phyloP scores from a whole-genome alignment of 1,140 invertebrate species.

The Eueides isabella region DNA sequence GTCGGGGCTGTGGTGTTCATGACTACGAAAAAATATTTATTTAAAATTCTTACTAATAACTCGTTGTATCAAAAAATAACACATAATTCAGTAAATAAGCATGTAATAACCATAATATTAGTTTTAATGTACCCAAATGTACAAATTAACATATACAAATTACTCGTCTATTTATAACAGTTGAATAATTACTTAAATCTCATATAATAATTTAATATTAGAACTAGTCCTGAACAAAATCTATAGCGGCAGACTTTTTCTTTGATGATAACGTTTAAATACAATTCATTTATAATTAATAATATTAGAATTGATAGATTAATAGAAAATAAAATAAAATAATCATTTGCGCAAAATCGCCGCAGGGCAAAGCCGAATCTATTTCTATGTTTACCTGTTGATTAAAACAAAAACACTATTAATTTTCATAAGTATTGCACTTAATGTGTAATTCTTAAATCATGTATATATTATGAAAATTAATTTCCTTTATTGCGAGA shows the following conservation, averaged over 20 bases:
- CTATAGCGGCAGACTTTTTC: not conserved
- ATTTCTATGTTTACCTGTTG: constrained; percentile 48
- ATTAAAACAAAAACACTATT: constrained; percentile 40
- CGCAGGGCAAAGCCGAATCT: constrained; percentile 26
- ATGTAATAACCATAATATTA: not conserved
- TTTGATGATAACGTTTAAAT: not conserved
- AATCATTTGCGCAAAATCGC: constrained; percentile 40
- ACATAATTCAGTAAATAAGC: not conserved
- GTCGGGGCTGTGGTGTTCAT: constrained; percentile 88
- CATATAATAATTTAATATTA: constrained; percentile 18
- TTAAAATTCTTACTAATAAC: constrained; percentile 7
- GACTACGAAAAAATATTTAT: constrained; percentile 49
- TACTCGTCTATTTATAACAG: constrained; percentile 52
- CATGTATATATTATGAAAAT: constrained; percentile 69
- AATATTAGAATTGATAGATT: constrained; percentile 43
- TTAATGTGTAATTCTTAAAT: constrained; percentile 52
- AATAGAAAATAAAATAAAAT: constrained; percentile 57
- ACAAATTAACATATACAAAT: constrained; percentile 45
- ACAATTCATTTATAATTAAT: constrained; percentile 26
- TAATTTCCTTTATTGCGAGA: constrained; percentile 71
- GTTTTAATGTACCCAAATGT: constrained; percentile 28
- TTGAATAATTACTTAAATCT: constrained; percentile 44
- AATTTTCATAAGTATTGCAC: constrained; percentile 50
- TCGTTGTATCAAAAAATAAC: not conserved
- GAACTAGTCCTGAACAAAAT: constrained; percentile 20